Base-by-base conservation (phyloP, 1,140 invertebrate genomes). In the Luehdorfia chinensis region DNA sequence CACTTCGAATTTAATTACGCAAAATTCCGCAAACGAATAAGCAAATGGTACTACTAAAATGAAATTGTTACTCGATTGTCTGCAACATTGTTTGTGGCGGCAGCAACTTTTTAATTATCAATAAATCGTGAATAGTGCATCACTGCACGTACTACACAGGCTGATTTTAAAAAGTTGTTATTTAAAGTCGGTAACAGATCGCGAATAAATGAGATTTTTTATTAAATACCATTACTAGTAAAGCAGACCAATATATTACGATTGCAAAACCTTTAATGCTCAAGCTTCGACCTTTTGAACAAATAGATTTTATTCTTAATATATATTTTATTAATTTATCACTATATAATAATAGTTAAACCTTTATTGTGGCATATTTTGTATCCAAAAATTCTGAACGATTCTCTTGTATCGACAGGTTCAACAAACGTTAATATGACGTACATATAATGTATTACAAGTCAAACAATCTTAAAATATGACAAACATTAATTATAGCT, bases 1-100 rank as follows among this genome's bases (percentile, higher is more conserved):
- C 67, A 73, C 65, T 71, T 60, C 55, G 56, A 56, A 65, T 51
- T 70, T 83, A 85, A 85, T 85, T 69, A 79, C 67, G 75, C 66
- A 75, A 85, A 75, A 85, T 85, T 85, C 76, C 81, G 62, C 71
- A 78, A 64, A 69, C 52, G 21, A 37, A 58, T 31, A 50, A 54
- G 49, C 51, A 56, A 50, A 45, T 59, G 48, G 58, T 46, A 56
- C 59, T 51, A 50, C 56, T 55, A 59, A 59, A 50, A 45, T 32
- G 28, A 56, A 58, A 54, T 53, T 55, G 52, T 58, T 59, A 47
- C 60, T 53, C 64, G 58, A 69, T 75, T 80, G 74, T 77, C 45
- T 21, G 64, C 74, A 78, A 81, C 77, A 72, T 59, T 60, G 77
- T 81, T 15, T 53, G 25, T 23, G 47, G 31, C 39, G 34, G 34